Evolutionary conservation across 2,113 vertebrate species (phyloP).

Genomic region (Hemichromis elongatus): DNA sequence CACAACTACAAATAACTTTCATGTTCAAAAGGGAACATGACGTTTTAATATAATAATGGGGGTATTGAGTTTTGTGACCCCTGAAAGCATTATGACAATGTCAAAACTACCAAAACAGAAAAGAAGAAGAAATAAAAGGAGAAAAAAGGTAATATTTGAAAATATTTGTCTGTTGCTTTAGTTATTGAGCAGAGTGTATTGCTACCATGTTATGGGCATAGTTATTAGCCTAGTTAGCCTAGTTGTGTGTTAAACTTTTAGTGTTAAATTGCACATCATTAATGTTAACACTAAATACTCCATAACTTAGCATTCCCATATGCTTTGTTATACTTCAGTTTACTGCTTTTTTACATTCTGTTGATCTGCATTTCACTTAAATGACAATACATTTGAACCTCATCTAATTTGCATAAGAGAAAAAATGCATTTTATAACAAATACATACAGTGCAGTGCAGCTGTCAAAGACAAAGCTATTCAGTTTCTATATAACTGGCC

Average conservation of each 20-base stretch:
- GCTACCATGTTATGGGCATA: no score
- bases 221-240: no score
- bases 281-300: no score
- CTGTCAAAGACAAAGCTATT: not conserved
- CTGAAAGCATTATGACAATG: not conserved
- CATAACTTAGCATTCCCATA: no score
- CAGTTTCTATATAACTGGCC: not conserved
- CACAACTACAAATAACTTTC: no score
- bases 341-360: no score
- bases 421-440: not conserved
- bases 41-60: not conserved
- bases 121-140: not conserved
- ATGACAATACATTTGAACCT: no score
- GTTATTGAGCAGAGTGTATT: not conserved
- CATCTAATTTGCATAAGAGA: not conserved
- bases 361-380: no score
- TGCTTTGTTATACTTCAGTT: no score
- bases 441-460: not conserved
- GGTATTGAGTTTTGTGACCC: not conserved
- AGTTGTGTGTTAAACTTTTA: no score
- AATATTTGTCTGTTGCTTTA: not conserved
- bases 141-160: not conserved
- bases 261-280: no score
- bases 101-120: not conserved
- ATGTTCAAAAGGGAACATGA: no score